Base-by-base conservation (phyloP, 2,797 vertebrate genomes). In the Poeciliopsis infans region DNA sequence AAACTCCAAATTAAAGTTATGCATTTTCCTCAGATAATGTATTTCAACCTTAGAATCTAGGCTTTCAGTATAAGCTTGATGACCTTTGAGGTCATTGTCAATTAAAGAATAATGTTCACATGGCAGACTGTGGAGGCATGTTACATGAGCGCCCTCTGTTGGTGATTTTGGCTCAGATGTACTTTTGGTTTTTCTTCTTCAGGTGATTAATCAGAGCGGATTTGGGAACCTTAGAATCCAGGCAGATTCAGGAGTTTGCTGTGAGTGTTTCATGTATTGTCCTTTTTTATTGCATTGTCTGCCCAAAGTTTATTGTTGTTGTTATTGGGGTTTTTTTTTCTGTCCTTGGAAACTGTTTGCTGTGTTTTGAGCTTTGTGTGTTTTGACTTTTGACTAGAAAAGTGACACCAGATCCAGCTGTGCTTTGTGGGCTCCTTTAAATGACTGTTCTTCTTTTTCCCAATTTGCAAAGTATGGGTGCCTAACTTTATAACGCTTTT, bases 1-100 rank as follows among this genome's bases (percentile, higher is more conserved):
- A 16, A 61, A 61, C 28, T 61, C 57, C 3, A 16, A 16, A 31
- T 31, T 61, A 31, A 28, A 61, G 57, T 18, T 33, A 61, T 16
- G 0, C 28, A 0, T 0, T 18, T 61, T 61, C 28, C 12, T 59
- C 2, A 59, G 0, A 59, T 6, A 1, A 0, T 64, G 15, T 36
- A 0, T 5, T 64, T 0, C 59, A 64, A 7, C 2, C 16, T 64
- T 64, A 33, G 59, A 20, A 18, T 36, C 0, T 33, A 1, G 3
- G 16, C 3, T 64, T 0, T 64, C 0, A 0, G 59, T 64, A 36
- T 64, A 20, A 64, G 7, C 31, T 1, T 33, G 59, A 1, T 10
- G 31, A 64, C 31, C 16, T 66, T 1, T 0, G 0, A 11, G 5
- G 16, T 23, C 16, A 66, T 39, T 66, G 33, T 39, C 33, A 33